Conservation (phyloP, 2,113 vertebrate species). For the Ophthalmotilapia sp. region DNA sequence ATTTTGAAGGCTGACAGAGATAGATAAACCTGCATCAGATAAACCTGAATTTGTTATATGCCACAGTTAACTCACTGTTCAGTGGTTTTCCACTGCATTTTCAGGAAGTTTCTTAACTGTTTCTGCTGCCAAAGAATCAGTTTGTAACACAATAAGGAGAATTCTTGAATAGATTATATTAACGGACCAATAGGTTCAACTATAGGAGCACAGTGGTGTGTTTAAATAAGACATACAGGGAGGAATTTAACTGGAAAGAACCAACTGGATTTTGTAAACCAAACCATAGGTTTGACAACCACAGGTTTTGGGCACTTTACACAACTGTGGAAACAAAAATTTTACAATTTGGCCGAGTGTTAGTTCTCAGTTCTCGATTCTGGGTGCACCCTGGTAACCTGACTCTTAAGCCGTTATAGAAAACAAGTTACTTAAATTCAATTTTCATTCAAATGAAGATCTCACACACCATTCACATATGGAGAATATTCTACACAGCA, state of each 20-base stretch:
- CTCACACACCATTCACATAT: background rate
- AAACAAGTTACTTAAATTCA: background rate
- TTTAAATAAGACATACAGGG: background rate
- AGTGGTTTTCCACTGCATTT: background rate
- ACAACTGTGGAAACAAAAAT: background rate
- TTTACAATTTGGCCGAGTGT: background rate
- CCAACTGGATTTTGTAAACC: background rate
- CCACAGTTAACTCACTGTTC: background rate
- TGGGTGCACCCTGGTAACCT: background rate
- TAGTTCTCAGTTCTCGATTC: accelerated
- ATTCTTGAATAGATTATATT: background rate
- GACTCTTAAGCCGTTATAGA: background rate
- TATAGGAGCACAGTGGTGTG: background rate
- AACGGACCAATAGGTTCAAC: background rate
- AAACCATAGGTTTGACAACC: background rate
- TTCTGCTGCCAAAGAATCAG: background rate
- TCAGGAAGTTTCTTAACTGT: background rate
- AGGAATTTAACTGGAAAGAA: background rate
- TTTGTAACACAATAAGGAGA: background rate
- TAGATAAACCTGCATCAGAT: background rate
- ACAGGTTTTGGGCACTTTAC: background rate
- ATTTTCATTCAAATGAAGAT: background rate
- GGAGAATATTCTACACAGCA: background rate
- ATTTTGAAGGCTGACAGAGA: background rate
- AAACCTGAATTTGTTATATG: background rate